These are phyloP conservation scores for Incurvaria masculella DNA, from an alignment of 2,888 invertebrate species.

Conservation along the genomic window DNA sequence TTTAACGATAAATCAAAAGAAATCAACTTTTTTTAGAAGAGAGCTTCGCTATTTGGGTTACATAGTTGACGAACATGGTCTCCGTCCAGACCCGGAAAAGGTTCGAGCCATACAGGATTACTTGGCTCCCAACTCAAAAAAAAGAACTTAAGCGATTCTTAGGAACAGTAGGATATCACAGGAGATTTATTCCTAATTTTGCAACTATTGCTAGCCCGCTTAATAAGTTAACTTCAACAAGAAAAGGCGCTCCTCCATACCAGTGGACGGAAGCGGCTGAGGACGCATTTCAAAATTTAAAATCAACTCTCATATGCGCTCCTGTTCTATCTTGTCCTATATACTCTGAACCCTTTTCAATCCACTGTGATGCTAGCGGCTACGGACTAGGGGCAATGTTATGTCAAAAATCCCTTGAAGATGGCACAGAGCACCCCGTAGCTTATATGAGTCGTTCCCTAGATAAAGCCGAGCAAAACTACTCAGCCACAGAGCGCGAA, in stretches of 20 bases:
- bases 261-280: background rate
- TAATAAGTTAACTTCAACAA: background rate
- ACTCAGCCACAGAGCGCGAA: slow-evolving; percentile 14
- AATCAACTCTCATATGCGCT: background rate
- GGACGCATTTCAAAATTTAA: background rate
- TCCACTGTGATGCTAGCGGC: slow-evolving; percentile 11
- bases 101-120: slow-evolving; percentile 9
- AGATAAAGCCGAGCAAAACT: slow-evolving; percentile 10
- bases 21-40: slow-evolving; percentile 16
- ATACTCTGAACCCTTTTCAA: slow-evolving; percentile 13
- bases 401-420: slow-evolving; percentile 12
- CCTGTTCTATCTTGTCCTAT: slow-evolving; percentile 7
- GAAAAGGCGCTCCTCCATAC: background rate
- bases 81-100: slow-evolving; percentile 17
- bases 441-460: slow-evolving; percentile 12
- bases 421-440: slow-evolving; percentile 8
- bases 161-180: background rate
- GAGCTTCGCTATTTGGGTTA: slow-evolving; percentile 21
- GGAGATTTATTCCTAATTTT: background rate
- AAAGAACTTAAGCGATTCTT: background rate
- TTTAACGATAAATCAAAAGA: slow-evolving; percentile 19
- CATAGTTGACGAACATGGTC: slow-evolving; percentile 19
- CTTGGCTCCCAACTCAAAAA: background rate
- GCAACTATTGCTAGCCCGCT: background rate
- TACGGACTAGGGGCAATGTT: slow-evolving; percentile 9